Evolutionary conservation across 64 coral and sea anemone species (phyloP).

Genomic region (Pocillopora damicornis): DNA sequence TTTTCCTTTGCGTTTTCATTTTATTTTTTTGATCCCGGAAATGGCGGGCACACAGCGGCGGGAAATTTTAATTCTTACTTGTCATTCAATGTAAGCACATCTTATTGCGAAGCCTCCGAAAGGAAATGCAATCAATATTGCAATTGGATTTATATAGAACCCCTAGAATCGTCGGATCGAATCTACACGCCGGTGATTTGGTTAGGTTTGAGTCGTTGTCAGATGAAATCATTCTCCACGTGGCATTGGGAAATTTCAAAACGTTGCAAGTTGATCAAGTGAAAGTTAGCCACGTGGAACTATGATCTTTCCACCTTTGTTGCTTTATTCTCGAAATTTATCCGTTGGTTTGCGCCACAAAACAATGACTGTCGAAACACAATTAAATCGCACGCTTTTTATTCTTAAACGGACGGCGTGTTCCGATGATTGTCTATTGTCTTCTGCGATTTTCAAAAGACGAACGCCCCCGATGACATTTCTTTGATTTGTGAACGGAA

Average conservation of each 20-base stretch:
- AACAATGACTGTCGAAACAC: constrained; percentile 18
- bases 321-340: constrained; percentile 12
- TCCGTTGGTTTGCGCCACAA: background rate
- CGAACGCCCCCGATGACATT: constrained; percentile 8
- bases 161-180: background rate
- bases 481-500: constrained; percentile 18
- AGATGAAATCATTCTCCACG: constrained; percentile 42
- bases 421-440: constrained; percentile 18
- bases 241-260: constrained; percentile 27
- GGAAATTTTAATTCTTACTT: constrained; percentile 35
- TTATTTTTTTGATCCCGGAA: constrained; percentile 17
- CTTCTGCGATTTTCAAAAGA: constrained; percentile 11
- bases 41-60: constrained; percentile 19
- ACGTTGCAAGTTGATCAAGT: constrained; percentile 32
- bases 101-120: background rate
- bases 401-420: constrained; percentile 23
- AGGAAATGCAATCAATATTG: constrained; percentile 27
- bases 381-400: constrained; percentile 37
- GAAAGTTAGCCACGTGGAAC: constrained; percentile 24
- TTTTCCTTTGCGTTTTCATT: background rate
- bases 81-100: background rate
- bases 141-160: background rate
- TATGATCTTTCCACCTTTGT: background rate
- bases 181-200: background rate
- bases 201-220: constrained; percentile 28